Percentiles rank a stretch among this genome's conserved stretches.
Evolutionary conservation across 2,113 vertebrate genomes (phyloP).

Genomic region (Mesembrinibis cayennensis): DNA sequence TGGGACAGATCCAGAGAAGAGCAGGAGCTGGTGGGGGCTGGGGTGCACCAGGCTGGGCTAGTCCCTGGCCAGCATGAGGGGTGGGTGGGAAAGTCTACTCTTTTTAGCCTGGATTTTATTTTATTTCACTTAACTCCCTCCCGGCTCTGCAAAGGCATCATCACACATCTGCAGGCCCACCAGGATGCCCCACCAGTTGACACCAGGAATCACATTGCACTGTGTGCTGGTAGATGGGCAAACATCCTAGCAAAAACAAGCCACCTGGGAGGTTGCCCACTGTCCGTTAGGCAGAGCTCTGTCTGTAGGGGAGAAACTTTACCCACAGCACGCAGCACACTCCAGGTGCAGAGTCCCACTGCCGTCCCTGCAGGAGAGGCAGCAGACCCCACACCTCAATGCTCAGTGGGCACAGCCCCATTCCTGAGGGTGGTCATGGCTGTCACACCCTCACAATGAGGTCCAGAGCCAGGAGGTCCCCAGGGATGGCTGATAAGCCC

Average conservation of each 20-base stretch:
- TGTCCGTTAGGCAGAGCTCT: background rate
- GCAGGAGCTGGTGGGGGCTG: background rate
- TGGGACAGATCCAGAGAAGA: background rate
- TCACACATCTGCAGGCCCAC: background rate
- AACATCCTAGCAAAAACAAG: background rate
- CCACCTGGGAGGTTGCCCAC: background rate
- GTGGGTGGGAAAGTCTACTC: background rate
- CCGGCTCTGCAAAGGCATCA: background rate
- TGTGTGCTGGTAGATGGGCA: background rate
- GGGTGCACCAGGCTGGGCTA: background rate
- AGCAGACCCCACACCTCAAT: background rate
- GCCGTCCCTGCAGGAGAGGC: background rate
- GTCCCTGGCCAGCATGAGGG: background rate
- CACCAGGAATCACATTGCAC: background rate
- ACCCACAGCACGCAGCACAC: background rate
- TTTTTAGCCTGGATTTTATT: background rate
- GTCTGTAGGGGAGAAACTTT: background rate
- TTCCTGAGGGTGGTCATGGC: background rate
- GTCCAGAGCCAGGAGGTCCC: background rate
- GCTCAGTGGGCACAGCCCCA: fast-evolving
- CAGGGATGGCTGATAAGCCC: conserved; percentile 13
- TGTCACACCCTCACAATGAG: background rate
- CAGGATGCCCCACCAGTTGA: fast-evolving
- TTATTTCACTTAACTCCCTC: background rate
- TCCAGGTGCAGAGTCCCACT: background rate